These are phyloP conservation scores for Microtus pennsylvanicus DNA, from an alignment of 2,113 vertebrate genomes.

Conservation along the genomic window DNA sequence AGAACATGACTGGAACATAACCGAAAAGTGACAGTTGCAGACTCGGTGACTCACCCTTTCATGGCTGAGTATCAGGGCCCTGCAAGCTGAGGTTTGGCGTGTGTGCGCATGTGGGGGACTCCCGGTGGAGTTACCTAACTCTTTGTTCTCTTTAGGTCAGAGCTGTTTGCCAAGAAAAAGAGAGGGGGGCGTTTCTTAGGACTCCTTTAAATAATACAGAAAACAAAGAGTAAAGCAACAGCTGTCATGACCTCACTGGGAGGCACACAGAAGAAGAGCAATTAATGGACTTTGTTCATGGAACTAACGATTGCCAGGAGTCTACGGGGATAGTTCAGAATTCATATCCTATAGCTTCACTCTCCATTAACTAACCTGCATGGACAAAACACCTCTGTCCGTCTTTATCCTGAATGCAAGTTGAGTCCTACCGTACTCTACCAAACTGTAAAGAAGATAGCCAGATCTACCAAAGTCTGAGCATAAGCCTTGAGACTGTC, in stretches of 20 bases:
- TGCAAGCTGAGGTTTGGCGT: slow-evolving; percentile 7
- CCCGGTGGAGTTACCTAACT: not conserved
- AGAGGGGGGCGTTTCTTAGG: not conserved
- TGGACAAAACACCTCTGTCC: not conserved
- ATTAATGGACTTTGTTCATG: not conserved
- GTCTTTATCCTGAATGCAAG: not conserved
- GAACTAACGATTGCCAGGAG: not conserved
- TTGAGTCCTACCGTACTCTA: not conserved
- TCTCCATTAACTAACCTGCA: not conserved
- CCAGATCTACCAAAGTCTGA: not conserved
- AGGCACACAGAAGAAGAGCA: not conserved
- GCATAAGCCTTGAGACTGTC: not conserved
- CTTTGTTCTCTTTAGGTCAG: slow-evolving; percentile 47
- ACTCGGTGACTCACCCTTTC: slow-evolving; percentile 15
- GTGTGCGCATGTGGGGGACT: slow-evolving; percentile 30
- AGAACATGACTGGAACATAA: not conserved
- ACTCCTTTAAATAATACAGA: slow-evolving; percentile 24
- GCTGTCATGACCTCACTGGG: not conserved
- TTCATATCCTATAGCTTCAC: not conserved
- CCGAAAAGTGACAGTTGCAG: not conserved
- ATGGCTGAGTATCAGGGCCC: not conserved
- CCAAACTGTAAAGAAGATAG: not conserved
- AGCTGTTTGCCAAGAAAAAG: slow-evolving; percentile 51
- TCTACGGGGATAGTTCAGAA: not conserved
- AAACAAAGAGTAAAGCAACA: slow-evolving; percentile 9